Percentiles rank a stretch among this genome's conserved stretches.
phyloP scores from a whole-genome alignment of 1,140 invertebrate genomes.

The Mercenaria mercenaria region DNA sequence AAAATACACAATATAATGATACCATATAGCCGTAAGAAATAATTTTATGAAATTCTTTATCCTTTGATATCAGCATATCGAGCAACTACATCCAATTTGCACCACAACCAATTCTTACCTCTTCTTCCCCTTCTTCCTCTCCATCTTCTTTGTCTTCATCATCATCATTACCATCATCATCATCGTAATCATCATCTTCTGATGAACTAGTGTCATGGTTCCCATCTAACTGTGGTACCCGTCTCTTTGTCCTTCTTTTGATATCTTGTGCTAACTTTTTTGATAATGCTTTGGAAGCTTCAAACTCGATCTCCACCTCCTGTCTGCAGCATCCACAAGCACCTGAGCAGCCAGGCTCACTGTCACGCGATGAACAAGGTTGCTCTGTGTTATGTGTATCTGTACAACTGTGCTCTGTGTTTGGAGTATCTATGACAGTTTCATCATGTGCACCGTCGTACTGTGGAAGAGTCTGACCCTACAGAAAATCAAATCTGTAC shows the following conservation, averaged over 20 bases:
- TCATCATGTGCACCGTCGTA: slow-evolving; percentile 91
- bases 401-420: neutral
- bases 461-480: slow-evolving; percentile 83
- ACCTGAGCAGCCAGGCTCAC: neutral
- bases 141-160: slow-evolving; percentile 91
- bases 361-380: neutral
- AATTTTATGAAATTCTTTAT: no score
- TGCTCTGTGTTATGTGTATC: neutral
- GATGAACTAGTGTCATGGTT: slow-evolving; percentile 91
- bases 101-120: slow-evolving; percentile 87
- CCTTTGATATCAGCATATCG: no score
- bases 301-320: slow-evolving; percentile 44
- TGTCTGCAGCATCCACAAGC: neutral
- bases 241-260: neutral
- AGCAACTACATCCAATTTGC: no score
- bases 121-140: slow-evolving; percentile 88
- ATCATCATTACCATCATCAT: slow-evolving; percentile 89
- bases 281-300: slow-evolving; percentile 34
- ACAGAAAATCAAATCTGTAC: no score
- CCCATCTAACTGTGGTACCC: slow-evolving; percentile 89
- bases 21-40: no score
- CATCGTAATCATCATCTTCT: slow-evolving; percentile 90
- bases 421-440: neutral
- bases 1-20: no score
- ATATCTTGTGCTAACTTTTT: slow-evolving; percentile 24